Evolutionary conservation across 2,113 vertebrate genomes (phyloP).

Genomic region (Austrofundulus limnaeus): DNA sequence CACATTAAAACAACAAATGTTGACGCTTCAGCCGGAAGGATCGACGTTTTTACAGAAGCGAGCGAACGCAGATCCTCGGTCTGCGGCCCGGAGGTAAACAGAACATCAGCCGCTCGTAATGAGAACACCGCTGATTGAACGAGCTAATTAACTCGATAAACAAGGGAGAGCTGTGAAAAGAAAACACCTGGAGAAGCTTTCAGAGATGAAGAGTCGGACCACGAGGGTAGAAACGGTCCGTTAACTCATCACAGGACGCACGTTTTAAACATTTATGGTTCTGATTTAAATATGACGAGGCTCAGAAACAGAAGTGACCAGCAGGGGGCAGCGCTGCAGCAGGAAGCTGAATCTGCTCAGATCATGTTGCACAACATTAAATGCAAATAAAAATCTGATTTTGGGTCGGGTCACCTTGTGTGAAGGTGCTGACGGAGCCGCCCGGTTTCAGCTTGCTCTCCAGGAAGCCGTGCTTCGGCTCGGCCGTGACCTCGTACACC

Average conservation of each 20-base stretch:
- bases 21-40: conserved; percentile 23
- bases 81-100: conserved; percentile 35
- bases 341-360: neutral
- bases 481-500: conserved; percentile 84
- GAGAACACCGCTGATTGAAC: conserved; percentile 3
- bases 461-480: conserved; percentile 86
- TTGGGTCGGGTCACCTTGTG: conserved; percentile 82
- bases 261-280: neutral
- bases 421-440: conserved; percentile 78
- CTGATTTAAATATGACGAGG: neutral
- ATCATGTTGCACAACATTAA: no score
- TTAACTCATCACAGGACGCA: neutral
- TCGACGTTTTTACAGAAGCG: conserved; percentile 22
- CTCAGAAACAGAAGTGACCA: accelerated
- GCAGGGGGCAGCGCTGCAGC: neutral
- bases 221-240: neutral
- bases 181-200: neutral
- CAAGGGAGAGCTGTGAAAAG: accelerated
- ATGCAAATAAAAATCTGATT: no score
- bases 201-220: neutral
- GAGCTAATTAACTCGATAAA: neutral
- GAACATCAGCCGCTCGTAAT: conserved; percentile 13
- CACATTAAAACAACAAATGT: conserved; percentile 18
- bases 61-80: conserved; percentile 14
- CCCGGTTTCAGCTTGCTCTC: conserved; percentile 89